Evolutionary conservation across 2,888 invertebrate genomes (phyloP).

Genomic region (Norana najaformis): DNA sequence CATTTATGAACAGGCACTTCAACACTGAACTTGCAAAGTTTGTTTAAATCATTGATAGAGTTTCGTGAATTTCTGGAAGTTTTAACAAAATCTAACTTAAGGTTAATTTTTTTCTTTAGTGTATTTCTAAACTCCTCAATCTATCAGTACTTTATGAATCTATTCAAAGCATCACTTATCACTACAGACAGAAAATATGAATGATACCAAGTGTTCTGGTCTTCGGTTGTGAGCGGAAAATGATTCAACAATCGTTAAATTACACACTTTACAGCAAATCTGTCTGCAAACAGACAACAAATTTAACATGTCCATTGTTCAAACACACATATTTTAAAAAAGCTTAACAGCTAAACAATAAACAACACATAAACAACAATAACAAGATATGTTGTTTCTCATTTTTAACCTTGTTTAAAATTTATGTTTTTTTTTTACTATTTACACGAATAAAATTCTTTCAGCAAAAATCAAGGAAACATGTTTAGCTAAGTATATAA

Average conservation of each 20-base stretch:
- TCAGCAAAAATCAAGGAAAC: background rate
- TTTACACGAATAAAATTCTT: background rate
- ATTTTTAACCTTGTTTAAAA: background rate
- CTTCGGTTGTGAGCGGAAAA: background rate
- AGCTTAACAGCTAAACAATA: background rate
- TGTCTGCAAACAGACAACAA: conserved; percentile 2
- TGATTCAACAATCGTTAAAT: background rate
- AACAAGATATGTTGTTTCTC: background rate
- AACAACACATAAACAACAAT: background rate
- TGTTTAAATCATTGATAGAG: background rate
- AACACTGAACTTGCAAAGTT: background rate
- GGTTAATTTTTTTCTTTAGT: background rate
- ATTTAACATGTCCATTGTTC: background rate
- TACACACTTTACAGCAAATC: background rate
- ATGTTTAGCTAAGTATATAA: background rate
- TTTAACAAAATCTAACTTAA: background rate
- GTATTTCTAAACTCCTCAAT: background rate
- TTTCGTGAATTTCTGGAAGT: background rate
- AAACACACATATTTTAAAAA: background rate
- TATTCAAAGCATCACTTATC: background rate
- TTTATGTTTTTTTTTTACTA: background rate
- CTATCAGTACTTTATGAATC: background rate
- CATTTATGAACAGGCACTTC: too few species aligned
- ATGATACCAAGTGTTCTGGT: background rate
- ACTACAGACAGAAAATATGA: background rate